Percentiles rank a stretch among this genome's conserved stretches.
Evolutionary conservation across 2,888 invertebrate genomes (phyloP).

Genomic region (Charanyca ferruginea): DNA sequence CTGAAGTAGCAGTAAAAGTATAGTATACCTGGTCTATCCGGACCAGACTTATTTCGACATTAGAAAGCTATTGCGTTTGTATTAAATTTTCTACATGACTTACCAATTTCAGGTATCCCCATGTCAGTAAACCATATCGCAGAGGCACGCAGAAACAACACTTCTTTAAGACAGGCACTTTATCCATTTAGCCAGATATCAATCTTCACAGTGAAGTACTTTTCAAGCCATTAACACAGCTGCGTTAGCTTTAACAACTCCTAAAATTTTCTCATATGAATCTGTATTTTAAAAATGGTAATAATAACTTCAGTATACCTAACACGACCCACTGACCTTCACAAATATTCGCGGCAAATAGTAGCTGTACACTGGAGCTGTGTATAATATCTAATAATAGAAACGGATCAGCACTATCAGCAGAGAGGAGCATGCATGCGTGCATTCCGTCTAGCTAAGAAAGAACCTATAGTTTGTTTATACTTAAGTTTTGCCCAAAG

Average conservation of each 20-base stretch:
- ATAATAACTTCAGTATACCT: background rate
- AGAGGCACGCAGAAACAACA: constrained; percentile 67
- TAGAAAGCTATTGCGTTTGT: background rate
- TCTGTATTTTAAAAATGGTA: background rate
- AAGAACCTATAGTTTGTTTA: background rate
- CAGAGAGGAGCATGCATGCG: background rate
- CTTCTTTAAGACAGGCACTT: constrained; percentile 55
- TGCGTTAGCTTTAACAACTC: too few relatives aligned
- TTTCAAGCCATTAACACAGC: too few relatives aligned
- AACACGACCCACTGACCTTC: too few relatives aligned
- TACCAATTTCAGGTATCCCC: constrained; percentile 64
- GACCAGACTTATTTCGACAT: too few relatives aligned
- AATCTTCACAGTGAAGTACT: too few relatives aligned
- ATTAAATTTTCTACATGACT: constrained; percentile 21
- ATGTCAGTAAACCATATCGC: constrained; percentile 61
- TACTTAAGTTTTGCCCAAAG: background rate
- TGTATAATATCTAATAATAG: constrained; percentile 36
- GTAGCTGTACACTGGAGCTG: constrained; percentile 14
- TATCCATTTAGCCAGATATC: constrained; percentile 23
- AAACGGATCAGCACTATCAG: constrained; percentile 25
- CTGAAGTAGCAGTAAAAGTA: background rate
- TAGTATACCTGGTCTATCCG: too few relatives aligned
- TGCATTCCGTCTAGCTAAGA: background rate
- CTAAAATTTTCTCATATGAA: too few relatives aligned
- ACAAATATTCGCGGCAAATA: constrained; percentile 23